These are phyloP conservation scores for Squalus acanthias DNA, from an alignment of 2,797 vertebrate species.

Conservation along the genomic window DNA sequence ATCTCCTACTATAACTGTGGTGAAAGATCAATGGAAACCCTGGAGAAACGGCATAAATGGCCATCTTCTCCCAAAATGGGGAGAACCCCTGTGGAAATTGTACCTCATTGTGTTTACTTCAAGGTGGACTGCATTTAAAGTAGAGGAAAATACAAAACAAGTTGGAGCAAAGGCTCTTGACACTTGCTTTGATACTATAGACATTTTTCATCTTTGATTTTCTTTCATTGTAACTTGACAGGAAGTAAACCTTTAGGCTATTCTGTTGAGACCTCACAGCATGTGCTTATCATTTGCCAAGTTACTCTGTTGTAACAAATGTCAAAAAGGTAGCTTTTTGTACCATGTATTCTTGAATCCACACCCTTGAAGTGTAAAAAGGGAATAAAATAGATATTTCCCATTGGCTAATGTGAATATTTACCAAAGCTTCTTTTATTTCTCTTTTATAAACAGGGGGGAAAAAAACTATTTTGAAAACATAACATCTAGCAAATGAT, in stretches of 20 bases:
- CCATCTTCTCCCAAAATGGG: too few relatives aligned
- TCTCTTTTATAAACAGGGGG: neutral
- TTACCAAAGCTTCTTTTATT: neutral
- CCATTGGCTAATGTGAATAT: neutral
- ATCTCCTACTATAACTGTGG: too few relatives aligned
- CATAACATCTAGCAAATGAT: neutral
- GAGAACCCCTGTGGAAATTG: too few relatives aligned
- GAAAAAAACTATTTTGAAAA: neutral
- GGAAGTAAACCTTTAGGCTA: neutral
- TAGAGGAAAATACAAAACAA: neutral
- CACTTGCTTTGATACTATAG: neutral
- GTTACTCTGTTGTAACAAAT: neutral
- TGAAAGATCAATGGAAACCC: too few relatives aligned
- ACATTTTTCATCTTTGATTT: constrained; percentile 1
- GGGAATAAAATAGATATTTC: neutral
- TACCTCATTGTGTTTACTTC: neutral
- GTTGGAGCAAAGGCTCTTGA: neutral
- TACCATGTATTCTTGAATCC: neutral
- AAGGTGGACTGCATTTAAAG: neutral
- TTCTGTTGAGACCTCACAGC: neutral
- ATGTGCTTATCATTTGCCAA: neutral
- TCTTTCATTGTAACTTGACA: constrained; percentile 1
- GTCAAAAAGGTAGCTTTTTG: too few relatives aligned
- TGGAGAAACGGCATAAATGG: too few relatives aligned
- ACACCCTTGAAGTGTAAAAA: neutral